Conservation (phyloP, 2,113 vertebrate genomes). For the Cyprinodon variegatus region DNA sequence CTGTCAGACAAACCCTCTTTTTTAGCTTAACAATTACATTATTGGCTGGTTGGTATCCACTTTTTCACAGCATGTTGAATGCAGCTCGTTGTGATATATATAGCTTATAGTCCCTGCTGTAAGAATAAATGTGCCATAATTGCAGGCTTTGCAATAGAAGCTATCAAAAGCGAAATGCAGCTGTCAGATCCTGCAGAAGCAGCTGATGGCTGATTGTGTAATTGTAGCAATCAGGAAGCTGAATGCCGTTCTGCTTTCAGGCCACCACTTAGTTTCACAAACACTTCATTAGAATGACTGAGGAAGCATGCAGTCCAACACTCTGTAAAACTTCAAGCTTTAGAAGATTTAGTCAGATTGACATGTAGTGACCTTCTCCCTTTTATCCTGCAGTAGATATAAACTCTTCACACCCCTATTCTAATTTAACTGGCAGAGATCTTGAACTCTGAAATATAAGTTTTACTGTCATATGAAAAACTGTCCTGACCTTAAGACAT, state of each 20-base stretch:
- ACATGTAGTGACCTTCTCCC: too few relatives aligned
- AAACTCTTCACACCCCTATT: too few relatives aligned
- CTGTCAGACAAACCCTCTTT: conserved; percentile 32
- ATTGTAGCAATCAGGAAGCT: conserved; percentile 78
- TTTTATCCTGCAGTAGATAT: too few relatives aligned
- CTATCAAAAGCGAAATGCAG: conserved; percentile 71
- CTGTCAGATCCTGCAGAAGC: conserved; percentile 68
- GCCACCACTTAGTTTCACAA: conserved; percentile 41
- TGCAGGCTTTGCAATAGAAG: conserved; percentile 56
- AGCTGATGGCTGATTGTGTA: conserved; percentile 76
- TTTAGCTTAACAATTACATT: conserved; percentile 27
- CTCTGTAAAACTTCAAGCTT: conserved; percentile 1
- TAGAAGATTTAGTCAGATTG: not conserved
- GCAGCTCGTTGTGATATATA: conserved; percentile 38
- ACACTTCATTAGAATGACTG: conserved; percentile 36
- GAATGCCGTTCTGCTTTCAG: conserved; percentile 62
- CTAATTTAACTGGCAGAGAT: too few relatives aligned
- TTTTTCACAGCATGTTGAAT: conserved; percentile 16
- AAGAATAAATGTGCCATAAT: conserved; percentile 70
- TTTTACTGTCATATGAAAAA: too few relatives aligned
- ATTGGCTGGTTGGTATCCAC: conserved; percentile 43
- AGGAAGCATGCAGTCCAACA: conserved; percentile 8
- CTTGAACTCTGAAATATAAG: too few relatives aligned
- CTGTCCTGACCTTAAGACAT: too few relatives aligned
- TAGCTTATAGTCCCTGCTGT: conserved; percentile 47